Conservation (phyloP, 2,888 invertebrate species). For the Drosophila ustulata region DNA sequence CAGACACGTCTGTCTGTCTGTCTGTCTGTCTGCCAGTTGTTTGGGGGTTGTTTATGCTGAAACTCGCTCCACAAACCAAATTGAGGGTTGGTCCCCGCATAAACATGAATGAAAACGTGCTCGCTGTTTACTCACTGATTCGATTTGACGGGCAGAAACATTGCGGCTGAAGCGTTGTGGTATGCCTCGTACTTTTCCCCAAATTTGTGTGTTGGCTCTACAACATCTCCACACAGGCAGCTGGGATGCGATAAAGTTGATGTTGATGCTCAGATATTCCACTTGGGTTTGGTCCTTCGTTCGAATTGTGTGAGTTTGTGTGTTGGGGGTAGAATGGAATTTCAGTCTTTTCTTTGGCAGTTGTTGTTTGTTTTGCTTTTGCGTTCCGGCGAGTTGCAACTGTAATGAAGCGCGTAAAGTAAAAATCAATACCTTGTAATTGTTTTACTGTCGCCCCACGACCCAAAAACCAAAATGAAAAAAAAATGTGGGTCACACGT, state of each 20-base stretch:
- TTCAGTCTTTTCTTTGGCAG: slow-evolving; percentile 70
- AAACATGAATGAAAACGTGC: slow-evolving; percentile 25
- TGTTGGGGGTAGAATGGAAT: not conserved
- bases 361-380: slow-evolving; percentile 29
- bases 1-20: slow-evolving; percentile 18
- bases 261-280: slow-evolving; percentile 10
- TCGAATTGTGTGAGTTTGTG: not conserved
- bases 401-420: slow-evolving; percentile 39
- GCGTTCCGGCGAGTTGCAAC: slow-evolving; percentile 28
- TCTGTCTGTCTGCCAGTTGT: not conserved
- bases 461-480: not conserved
- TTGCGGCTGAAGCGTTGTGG: slow-evolving; percentile 50
- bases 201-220: slow-evolving; percentile 10
- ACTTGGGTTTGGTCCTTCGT: slow-evolving; percentile 40
- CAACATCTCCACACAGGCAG: slow-evolving; percentile 42
- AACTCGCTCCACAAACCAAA: slow-evolving; percentile 4
- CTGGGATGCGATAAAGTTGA: not conserved
- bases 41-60: slow-evolving; percentile 55
- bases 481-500: slow-evolving; percentile 17
- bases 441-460: slow-evolving; percentile 41
- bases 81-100: slow-evolving; percentile 54
- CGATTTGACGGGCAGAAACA: slow-evolving; percentile 85
- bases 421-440: slow-evolving; percentile 72
- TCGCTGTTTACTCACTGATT: slow-evolving; percentile 83
- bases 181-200: slow-evolving; percentile 11